These are phyloP conservation scores for Callospermophilus lateralis DNA, from an alignment of 2,113 vertebrate species.

Conservation along the genomic window DNA sequence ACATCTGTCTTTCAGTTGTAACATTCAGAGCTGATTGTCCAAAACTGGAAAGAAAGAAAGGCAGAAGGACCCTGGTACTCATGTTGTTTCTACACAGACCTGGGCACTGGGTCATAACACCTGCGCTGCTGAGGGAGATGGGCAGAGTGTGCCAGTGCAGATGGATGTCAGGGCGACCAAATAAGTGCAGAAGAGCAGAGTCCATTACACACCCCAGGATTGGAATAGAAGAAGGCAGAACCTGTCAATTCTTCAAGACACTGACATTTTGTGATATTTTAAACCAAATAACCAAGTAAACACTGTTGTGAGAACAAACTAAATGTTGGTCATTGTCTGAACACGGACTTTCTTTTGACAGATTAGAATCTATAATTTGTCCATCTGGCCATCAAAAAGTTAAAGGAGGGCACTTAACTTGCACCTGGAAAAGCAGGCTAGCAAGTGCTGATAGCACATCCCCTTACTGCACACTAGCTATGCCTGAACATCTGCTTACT, in stretches of 20 bases:
- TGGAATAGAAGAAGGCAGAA: not conserved
- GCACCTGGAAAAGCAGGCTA: not conserved
- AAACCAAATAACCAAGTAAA: not conserved
- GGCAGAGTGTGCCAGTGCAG: not conserved
- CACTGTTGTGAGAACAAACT: not conserved
- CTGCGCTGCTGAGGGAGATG: not conserved
- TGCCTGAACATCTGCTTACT: not conserved
- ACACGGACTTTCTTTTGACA: not conserved
- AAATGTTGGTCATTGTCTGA: not conserved
- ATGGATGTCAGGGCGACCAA: not conserved
- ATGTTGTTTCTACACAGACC: not conserved
- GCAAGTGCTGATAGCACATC: accelerated
- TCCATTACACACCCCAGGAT: not conserved
- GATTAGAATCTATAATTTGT: not conserved
- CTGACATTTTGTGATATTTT: not conserved
- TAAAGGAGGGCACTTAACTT: not conserved
- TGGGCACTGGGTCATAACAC: not conserved
- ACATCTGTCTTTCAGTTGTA: not conserved
- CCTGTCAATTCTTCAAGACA: not conserved
- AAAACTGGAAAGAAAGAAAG: not conserved
- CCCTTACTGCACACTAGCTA: accelerated
- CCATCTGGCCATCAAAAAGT: not conserved
- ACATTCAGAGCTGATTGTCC: not conserved
- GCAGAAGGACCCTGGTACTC: not conserved
- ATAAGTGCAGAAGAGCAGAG: not conserved